phyloP scores from a whole-genome alignment of 2,888 invertebrate genomes.

The Zeuzera pyrina region DNA sequence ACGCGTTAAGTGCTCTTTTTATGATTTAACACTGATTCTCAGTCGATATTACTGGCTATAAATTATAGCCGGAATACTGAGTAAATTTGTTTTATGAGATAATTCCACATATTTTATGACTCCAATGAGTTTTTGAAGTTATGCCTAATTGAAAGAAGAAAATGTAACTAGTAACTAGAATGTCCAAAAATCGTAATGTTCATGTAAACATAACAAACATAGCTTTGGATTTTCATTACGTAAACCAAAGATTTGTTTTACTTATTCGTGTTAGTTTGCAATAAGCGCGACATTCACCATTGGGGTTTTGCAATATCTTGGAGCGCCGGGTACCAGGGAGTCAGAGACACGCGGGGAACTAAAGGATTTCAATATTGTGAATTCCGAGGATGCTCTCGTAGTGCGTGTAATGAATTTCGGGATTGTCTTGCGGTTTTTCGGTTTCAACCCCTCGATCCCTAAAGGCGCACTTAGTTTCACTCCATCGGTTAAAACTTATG shows the following conservation, averaged over 20 bases:
- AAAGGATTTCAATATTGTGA: conserved; percentile 68
- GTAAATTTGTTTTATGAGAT: conserved; percentile 65
- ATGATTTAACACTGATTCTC: conserved; percentile 65
- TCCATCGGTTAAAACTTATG: conserved; percentile 30
- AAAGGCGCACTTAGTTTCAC: conserved; percentile 38
- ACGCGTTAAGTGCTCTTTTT: conserved; percentile 60
- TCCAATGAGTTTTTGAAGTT: conserved; percentile 1
- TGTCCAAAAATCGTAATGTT: too few species aligned
- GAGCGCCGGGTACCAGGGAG: conserved; percentile 16
- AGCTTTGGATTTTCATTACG: too few species aligned
- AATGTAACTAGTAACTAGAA: too few species aligned
- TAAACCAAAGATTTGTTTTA: too few species aligned
- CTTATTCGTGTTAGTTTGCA: conserved; percentile 46
- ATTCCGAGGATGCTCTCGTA: conserved; percentile 61
- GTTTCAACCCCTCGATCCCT: conserved; percentile 39
- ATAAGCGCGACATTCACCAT: conserved; percentile 33
- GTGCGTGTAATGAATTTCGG: conserved; percentile 69
- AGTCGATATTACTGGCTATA: conserved; percentile 54
- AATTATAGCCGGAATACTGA: conserved; percentile 53
- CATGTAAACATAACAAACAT: too few species aligned
- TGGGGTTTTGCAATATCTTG: conserved; percentile 40
- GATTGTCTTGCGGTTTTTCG: conserved; percentile 69
- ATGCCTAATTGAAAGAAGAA: too few species aligned
- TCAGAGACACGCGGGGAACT: conserved; percentile 22
- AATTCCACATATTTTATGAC: conserved; percentile 21